Conservation (phyloP, 2,888 invertebrate genomes). For the Carcina quercana region DNA sequence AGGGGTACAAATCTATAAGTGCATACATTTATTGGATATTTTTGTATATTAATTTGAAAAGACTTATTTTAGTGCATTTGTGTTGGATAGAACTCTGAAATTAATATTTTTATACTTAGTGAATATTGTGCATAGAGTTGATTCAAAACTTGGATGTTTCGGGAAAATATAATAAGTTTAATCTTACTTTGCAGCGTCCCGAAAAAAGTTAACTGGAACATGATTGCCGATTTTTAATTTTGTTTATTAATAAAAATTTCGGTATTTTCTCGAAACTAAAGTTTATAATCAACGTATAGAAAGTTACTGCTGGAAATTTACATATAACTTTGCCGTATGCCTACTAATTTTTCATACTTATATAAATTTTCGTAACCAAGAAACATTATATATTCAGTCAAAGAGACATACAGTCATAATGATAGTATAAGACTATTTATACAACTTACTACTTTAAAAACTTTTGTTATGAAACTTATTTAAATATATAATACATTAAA, state of each 20-base stretch:
- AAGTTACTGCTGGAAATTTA: too few species aligned
- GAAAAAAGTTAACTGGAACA: constrained; percentile 5
- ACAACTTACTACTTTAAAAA: constrained; percentile 57
- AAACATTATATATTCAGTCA: constrained; percentile 46
- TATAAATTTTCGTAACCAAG: constrained; percentile 39
- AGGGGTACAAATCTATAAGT: constrained; percentile 5
- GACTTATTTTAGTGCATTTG: constrained; percentile 24
- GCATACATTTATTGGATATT: constrained; percentile 51
- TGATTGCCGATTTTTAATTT: too few species aligned
- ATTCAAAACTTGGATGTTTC: constrained; percentile 5
- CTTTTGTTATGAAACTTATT: constrained; percentile 72
- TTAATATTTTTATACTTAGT: constrained; percentile 72
- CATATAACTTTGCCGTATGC: constrained; percentile 34
- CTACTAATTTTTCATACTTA: constrained; percentile 29
- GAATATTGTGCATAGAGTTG: constrained; percentile 35
- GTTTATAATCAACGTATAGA: too few species aligned
- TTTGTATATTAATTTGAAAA: constrained; percentile 43
- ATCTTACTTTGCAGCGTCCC: too few species aligned
- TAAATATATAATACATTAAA: constrained; percentile 70
- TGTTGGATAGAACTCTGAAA: constrained; percentile 56
- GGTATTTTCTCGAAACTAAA: too few species aligned
- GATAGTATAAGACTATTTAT: constrained; percentile 70
- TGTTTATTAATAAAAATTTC: too few species aligned
- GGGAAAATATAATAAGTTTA: too few species aligned
- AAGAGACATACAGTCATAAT: constrained; percentile 56